Conservation (phyloP, 2,888 invertebrate genomes). For the Aquatica leii region DNA sequence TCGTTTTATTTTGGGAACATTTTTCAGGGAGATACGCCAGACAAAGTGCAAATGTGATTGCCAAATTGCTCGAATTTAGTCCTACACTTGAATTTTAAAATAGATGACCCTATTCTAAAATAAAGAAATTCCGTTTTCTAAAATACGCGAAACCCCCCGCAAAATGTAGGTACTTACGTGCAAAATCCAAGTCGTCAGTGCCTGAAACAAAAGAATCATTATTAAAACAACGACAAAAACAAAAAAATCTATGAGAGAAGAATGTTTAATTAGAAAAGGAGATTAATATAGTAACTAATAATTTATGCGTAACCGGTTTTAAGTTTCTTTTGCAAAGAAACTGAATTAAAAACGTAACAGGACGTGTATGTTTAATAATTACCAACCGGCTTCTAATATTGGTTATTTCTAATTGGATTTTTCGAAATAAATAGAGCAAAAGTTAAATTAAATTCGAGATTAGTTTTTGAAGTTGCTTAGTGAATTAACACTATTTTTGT, state of each 20-base stretch:
- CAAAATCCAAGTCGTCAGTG: no score
- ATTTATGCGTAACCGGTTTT: no score
- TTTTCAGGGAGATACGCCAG: constrained; percentile 2
- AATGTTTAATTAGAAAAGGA: no score
- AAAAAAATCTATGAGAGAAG: no score
- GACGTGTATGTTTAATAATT: no score
- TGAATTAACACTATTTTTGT: constrained; percentile 15
- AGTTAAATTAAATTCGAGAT: constrained; percentile 38
- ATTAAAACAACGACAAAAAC: no score
- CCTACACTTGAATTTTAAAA: constrained; percentile 17
- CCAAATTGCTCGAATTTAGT: constrained; percentile 15
- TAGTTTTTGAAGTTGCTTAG: constrained; percentile 35
- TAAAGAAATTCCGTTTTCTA: constrained; percentile 10
- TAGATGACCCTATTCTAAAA: constrained; percentile 16
- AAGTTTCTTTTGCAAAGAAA: no score
- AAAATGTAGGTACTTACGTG: no score
- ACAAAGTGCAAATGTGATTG: constrained; percentile 10
- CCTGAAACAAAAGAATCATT: no score
- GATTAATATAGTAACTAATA: no score
- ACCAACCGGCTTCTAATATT: no score
- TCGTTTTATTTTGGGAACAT: constrained; percentile 5
- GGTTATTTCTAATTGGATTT: constrained; percentile 36
- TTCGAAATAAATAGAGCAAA: constrained; percentile 33
- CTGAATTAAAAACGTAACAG: no score
- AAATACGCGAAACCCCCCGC: constrained; percentile 1